phyloP scores from a whole-genome alignment of 2,888 invertebrate genomes.

The Agelastica alni region DNA sequence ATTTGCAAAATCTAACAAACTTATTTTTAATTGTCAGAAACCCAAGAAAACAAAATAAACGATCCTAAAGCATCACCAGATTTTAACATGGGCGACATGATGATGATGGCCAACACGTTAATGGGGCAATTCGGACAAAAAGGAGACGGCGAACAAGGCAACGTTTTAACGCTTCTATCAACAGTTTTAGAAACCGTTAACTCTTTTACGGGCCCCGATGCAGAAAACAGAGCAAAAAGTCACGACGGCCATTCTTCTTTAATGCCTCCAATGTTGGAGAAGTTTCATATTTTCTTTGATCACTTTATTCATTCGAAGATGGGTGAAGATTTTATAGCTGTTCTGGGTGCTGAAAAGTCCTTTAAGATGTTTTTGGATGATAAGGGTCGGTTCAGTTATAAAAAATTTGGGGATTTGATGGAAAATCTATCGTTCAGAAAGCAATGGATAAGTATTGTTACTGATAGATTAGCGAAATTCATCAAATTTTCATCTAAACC shows the following conservation, averaged over 20 bases:
- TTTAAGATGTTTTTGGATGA: constrained; percentile 71
- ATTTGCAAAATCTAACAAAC: no score
- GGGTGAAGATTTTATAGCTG: constrained; percentile 73
- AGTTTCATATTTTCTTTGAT: constrained; percentile 76
- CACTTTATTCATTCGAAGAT: constrained; percentile 79
- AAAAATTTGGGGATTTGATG: constrained; percentile 73
- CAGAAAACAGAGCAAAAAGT: constrained; percentile 63
- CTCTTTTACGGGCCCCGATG: constrained; percentile 64
- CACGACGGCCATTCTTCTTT: constrained; percentile 74
- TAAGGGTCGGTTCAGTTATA: constrained; percentile 72
- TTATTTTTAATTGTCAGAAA: constrained; percentile 17
- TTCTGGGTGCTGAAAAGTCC: constrained; percentile 71
- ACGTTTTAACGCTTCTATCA: constrained; percentile 64
- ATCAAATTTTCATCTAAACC: constrained; percentile 76
- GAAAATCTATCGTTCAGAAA: constrained; percentile 80
- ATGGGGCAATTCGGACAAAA: constrained; percentile 29
- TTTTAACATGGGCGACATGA: constrained; percentile 29
- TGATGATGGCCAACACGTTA: constrained; percentile 34
- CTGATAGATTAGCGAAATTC: constrained; percentile 75
- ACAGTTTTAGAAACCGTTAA: constrained; percentile 69
- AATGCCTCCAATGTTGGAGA: constrained; percentile 71
- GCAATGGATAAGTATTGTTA: constrained; percentile 78
- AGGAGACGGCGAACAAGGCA: constrained; percentile 1
- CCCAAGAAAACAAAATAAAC: constrained; percentile 3
- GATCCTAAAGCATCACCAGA: constrained; percentile 17